These are phyloP conservation scores for Phainopepla nitens DNA, from an alignment of 2,113 vertebrate genomes.

Conservation along the genomic window DNA sequence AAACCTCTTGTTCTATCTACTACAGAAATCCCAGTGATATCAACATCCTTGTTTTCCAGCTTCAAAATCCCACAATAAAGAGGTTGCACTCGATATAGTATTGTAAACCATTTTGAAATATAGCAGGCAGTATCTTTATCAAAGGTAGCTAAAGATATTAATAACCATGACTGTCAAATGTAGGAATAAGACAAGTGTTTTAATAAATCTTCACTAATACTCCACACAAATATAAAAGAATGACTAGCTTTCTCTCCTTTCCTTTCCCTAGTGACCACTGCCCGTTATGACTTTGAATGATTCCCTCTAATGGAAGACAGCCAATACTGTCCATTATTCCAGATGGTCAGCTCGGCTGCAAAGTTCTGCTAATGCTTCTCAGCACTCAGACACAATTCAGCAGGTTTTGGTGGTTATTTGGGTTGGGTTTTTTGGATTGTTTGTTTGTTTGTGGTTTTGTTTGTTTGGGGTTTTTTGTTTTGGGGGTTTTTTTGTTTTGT, in stretches of 20 bases:
- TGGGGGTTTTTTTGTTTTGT: background rate
- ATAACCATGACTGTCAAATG: slow-evolving; percentile 29
- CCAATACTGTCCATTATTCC: slow-evolving; percentile 47
- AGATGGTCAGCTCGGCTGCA: slow-evolving; percentile 41
- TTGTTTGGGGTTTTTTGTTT: background rate
- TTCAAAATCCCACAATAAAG: slow-evolving; percentile 5
- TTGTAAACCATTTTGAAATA: slow-evolving; percentile 51
- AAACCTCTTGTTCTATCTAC: background rate
- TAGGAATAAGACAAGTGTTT: slow-evolving; percentile 62
- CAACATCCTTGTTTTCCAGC: background rate
- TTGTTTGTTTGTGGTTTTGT: no score
- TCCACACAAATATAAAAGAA: slow-evolving; percentile 57
- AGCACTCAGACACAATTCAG: background rate
- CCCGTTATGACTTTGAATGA: slow-evolving; percentile 52
- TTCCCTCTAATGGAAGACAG: slow-evolving; percentile 49
- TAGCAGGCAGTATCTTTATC: slow-evolving; percentile 27
- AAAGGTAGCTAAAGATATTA: slow-evolving; percentile 63
- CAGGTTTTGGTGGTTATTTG: background rate
- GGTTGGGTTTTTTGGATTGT: background rate
- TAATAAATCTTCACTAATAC: slow-evolving; percentile 70
- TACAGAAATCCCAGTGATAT: background rate
- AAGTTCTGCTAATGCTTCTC: slow-evolving; percentile 47
- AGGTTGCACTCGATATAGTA: background rate
- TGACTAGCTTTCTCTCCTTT: slow-evolving; percentile 36
- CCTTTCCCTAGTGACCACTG: slow-evolving; percentile 20